Evolutionary conservation across 2,113 vertebrate genomes (phyloP).

Genomic region (Myrmecophaga tridactyla): DNA sequence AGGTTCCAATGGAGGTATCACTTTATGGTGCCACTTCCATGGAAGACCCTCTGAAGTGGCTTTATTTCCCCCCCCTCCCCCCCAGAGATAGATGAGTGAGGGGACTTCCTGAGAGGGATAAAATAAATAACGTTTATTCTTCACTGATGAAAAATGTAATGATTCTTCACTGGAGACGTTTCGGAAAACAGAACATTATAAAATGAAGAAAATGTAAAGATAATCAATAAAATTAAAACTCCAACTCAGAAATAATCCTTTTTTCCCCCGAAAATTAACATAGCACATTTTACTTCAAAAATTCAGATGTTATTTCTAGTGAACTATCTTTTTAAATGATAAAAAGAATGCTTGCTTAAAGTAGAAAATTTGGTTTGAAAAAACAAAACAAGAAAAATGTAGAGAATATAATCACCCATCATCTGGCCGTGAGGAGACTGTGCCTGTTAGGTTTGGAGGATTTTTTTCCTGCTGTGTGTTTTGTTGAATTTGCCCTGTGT

Average conservation of each 20-base stretch:
- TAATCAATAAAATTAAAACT: constrained; percentile 56
- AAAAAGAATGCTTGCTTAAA: neutral
- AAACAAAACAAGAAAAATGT: neutral
- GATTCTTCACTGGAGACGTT: constrained; percentile 2
- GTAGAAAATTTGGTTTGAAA: constrained; percentile 38
- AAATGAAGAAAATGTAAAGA: constrained; percentile 30
- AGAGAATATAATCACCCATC: neutral
- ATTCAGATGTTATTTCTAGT: neutral
- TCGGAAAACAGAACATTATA: constrained; percentile 8
- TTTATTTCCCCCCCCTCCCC: neutral
- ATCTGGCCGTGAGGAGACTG: no score
- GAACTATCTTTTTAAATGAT: neutral
- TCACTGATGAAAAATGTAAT: neutral
- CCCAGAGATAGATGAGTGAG: neutral
- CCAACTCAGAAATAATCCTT: neutral
- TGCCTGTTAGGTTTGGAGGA: neutral
- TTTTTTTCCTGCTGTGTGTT: neutral
- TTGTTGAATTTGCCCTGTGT: neutral
- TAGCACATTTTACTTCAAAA: neutral
- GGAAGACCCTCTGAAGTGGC: neutral
- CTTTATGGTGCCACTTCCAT: neutral
- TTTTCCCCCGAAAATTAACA: neutral
- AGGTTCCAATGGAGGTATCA: constrained; percentile 41
- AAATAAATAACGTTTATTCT: neutral
- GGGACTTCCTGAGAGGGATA: neutral